phyloP scores from a whole-genome alignment of 2,888 invertebrate species.

The Brassicogethes aeneus region DNA sequence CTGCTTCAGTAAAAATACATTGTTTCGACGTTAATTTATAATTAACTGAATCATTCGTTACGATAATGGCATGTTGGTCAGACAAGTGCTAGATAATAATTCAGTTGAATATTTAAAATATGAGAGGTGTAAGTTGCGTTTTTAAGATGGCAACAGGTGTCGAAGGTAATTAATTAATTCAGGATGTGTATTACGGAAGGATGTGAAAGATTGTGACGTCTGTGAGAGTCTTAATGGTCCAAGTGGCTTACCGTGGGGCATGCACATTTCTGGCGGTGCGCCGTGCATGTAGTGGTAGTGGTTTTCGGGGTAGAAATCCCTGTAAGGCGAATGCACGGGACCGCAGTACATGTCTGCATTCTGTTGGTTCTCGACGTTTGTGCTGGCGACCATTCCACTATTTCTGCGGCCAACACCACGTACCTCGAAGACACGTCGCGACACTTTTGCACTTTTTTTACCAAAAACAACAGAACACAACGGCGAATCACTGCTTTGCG shows the following conservation, averaged over 20 bases:
- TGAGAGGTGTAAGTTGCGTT: no score
- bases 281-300: conserved; percentile 43
- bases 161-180: no score
- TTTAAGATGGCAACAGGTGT: no score
- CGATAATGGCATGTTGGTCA: no score
- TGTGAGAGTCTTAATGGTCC: no score
- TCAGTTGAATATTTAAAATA: no score
- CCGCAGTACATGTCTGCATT: conserved; percentile 39
- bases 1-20: no score
- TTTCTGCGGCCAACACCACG: conserved; percentile 22
- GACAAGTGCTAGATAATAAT: no score
- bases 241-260: conserved; percentile 2
- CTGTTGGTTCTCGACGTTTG: conserved; percentile 39
- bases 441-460: conserved; percentile 30
- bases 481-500: conserved; percentile 3
- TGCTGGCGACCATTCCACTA: conserved; percentile 41
- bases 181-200: no score
- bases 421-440: conserved; percentile 28
- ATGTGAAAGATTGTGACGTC: no score
- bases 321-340: conserved; percentile 41
- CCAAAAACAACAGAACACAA: conserved; percentile 6
- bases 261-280: conserved; percentile 49
- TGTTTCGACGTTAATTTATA: no score
- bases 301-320: conserved; percentile 50
- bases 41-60: no score